Evolutionary conservation across 2,113 vertebrate genomes (phyloP).

Genomic region (Lota lota): DNA sequence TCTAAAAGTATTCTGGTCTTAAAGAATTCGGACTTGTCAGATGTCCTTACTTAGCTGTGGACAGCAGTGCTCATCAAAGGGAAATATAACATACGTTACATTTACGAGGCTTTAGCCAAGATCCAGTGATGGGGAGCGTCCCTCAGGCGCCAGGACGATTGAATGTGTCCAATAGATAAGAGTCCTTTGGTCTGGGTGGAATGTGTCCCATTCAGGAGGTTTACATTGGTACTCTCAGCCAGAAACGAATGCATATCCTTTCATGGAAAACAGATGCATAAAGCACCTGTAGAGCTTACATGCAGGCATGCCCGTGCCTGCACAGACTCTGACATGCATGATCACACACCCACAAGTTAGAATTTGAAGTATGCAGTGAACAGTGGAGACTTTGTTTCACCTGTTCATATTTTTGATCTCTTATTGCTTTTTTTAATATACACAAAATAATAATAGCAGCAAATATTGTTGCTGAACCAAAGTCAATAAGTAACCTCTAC

Average conservation of each 20-base stretch:
- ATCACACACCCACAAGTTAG: too few relatives aligned
- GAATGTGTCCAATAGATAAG: conserved; percentile 35
- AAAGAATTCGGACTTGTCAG: background rate
- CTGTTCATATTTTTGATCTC: too few relatives aligned
- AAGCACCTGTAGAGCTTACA: background rate
- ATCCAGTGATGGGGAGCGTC: conserved; percentile 37
- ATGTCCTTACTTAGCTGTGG: background rate
- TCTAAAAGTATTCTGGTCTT: background rate
- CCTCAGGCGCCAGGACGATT: conserved; percentile 41
- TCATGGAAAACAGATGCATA: background rate
- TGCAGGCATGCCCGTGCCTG: background rate
- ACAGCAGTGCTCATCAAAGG: background rate
- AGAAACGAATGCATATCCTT: conserved; percentile 33
- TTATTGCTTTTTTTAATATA: too few relatives aligned
- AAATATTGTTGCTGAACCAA: too few relatives aligned
- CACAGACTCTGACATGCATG: background rate
- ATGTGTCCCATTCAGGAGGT: conserved; percentile 33
- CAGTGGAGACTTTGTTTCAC: too few relatives aligned
- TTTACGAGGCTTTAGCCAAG: conserved; percentile 32
- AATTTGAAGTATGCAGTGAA: too few relatives aligned
- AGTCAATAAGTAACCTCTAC: too few relatives aligned
- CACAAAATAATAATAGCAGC: too few relatives aligned
- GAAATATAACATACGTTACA: background rate
- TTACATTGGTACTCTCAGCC: conserved; percentile 21
- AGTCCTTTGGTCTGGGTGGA: conserved; percentile 42